Evolutionary conservation across 2,888 invertebrate genomes (phyloP), one percentile per base, ranked within the genome.

Genomic region (Drosophila tanythrix): DNA sequence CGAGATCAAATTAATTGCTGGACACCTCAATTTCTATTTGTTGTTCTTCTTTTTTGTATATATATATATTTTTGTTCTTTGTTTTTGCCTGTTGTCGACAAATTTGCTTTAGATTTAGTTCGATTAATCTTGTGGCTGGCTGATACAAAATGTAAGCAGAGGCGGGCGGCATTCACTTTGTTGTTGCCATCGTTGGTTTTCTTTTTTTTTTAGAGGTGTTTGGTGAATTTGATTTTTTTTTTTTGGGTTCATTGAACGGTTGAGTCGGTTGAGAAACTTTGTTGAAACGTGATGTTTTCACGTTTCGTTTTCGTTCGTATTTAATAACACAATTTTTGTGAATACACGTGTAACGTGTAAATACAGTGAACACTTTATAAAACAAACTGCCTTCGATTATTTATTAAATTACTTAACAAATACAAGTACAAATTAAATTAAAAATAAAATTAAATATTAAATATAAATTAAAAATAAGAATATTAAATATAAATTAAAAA

Each of bases 251-350:
- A 82, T 84, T 83, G 83, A 83, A 89, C 83, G 83, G 21, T 43
- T 21, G n/a, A 55, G 10, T 31, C 58, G 21, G 27, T 58, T 46
- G 61, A 62, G 51, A 76, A 76, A 55, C 64, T 46, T 46, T 73
- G 35, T 63, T 86, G 87, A 83, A 83, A 87, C 75, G 81, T 75
- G 87, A 88, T 81, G 82, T 86, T 73, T 65, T 59, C 38, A 40
- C 77, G 57, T 64, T 78, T 73, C 40, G 51, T 58, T 62, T 59
- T 73, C 55, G 51, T 57, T 68, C 48, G 53, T 51, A 36, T 78
- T 43, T 29, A 74, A 73, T 66, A 33, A 64, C 57, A 48, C 46
- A 50, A 46, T 58, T 63, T 52, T 29, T 46, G 15, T 25, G 25
- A 27, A 63, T 33, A 51, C n/a, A 59, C 48, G 31, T 57, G 40